Evolutionary conservation across 2,888 invertebrate genomes (phyloP).

Genomic region (Plagodis pulveraria): DNA sequence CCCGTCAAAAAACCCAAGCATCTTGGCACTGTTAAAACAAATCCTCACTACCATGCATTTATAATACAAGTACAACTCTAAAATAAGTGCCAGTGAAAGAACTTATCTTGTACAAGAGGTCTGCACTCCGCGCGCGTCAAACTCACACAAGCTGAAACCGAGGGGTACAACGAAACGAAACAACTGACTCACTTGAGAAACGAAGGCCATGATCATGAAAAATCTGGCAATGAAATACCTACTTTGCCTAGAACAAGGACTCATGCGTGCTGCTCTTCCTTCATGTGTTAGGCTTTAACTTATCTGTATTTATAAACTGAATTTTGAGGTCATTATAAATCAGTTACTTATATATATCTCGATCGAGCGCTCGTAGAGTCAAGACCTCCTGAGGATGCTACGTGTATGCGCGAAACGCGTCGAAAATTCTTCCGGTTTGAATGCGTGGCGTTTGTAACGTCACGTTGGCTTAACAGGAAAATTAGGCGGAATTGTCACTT

Average conservation of each 20-base stretch:
- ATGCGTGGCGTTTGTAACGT: no score
- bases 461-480: no score
- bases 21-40: constrained; percentile 24
- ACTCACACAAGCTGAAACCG: constrained; percentile 58
- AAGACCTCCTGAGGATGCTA: no score
- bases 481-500: no score
- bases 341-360: no score
- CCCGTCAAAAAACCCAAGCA: constrained; percentile 43
- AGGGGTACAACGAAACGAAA: constrained; percentile 55
- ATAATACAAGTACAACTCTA: not conserved
- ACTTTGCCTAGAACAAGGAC: constrained; percentile 1
- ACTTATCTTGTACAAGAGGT: constrained; percentile 40
- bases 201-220: constrained; percentile 43
- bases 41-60: constrained; percentile 23
- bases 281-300: not conserved
- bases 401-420: no score
- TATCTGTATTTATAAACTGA: no score
- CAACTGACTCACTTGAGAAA: constrained; percentile 25
- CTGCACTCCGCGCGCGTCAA: constrained; percentile 54
- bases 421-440: no score
- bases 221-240: constrained; percentile 18
- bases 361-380: no score
- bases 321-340: no score
- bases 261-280: constrained; percentile 3
- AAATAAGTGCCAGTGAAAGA: constrained; percentile 4